These are phyloP conservation scores for Euplexia lucipara DNA, from an alignment of 2,888 invertebrate genomes.

Conservation along the genomic window DNA sequence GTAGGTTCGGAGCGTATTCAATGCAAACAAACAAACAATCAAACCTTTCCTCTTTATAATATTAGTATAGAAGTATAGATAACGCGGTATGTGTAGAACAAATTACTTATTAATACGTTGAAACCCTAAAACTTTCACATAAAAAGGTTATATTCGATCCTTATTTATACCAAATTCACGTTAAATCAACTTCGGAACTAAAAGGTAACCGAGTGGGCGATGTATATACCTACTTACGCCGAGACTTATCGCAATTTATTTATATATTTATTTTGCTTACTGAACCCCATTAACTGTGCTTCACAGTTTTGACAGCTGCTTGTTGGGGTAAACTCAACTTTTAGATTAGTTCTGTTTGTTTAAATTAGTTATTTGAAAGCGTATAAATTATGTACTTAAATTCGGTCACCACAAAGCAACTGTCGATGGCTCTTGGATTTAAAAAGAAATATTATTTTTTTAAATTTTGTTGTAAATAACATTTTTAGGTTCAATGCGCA, in stretches of 20 bases:
- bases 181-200: slow-evolving; percentile 18
- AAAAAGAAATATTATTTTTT: no score
- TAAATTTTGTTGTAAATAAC: no score
- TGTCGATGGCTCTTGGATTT: no score
- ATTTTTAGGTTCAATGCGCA: no score
- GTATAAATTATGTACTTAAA: neutral
- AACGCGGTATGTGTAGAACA: no score
- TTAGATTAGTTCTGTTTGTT: slow-evolving; percentile 30
- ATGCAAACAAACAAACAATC: no score
- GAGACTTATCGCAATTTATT: slow-evolving; percentile 1
- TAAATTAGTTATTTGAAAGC: slow-evolving; percentile 7
- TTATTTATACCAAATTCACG: slow-evolving; percentile 13
- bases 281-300: slow-evolving; percentile 7
- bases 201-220: neutral
- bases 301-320: slow-evolving; percentile 25
- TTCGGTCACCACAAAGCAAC: no score
- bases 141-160: slow-evolving; percentile 2
- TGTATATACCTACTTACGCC: no score
- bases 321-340: slow-evolving; percentile 15
- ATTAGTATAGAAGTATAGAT: no score
- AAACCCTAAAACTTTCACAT: slow-evolving; percentile 14
- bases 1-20: no score
- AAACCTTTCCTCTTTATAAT: no score
- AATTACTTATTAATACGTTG: neutral
- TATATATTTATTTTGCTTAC: slow-evolving; percentile 24